A percentile compares a stretch with the other conserved stretches of the same genome.
These are phyloP conservation scores for Arrhamphus sclerolepis DNA, from an alignment of 2,797 vertebrate genomes.

Conservation along the genomic window DNA sequence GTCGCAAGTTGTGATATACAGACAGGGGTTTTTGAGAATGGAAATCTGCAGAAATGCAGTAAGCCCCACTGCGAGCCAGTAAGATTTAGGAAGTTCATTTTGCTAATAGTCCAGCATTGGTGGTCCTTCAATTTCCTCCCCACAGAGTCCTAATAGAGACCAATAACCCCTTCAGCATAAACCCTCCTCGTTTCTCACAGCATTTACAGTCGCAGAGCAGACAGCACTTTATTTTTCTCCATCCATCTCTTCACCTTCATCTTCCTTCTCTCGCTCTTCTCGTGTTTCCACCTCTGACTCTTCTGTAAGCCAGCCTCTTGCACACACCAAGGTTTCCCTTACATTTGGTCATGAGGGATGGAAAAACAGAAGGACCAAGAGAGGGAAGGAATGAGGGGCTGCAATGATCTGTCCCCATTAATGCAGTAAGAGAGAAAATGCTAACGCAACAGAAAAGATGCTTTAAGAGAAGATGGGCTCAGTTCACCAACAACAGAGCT, in stretches of 20 bases:
- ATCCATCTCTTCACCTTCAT: conserved; percentile 47
- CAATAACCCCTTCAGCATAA: conserved; percentile 50
- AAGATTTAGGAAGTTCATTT: conserved; percentile 30
- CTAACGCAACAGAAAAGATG: conserved; percentile 63
- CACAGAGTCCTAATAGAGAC: conserved; percentile 49
- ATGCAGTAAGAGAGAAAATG: conserved; percentile 76
- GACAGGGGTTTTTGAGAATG: too few species aligned
- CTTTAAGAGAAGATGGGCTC: conserved; percentile 48
- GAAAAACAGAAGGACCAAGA: conserved; percentile 59
- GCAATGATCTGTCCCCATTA: conserved; percentile 82
- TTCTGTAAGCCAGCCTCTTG: conserved; percentile 60
- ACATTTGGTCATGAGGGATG: conserved; percentile 69
- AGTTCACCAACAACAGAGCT: conserved; percentile 59
- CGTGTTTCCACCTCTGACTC: conserved; percentile 74
- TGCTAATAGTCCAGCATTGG: conserved; percentile 41
- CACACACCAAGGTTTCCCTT: conserved; percentile 75
- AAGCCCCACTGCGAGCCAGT: neutral
- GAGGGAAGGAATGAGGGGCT: conserved; percentile 61
- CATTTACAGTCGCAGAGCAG: conserved; percentile 66
- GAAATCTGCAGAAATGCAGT: too few species aligned
- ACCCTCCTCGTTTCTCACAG: conserved; percentile 43
- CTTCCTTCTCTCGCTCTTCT: conserved; percentile 54
- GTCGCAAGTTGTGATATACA: too few species aligned
- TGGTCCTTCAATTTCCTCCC: conserved; percentile 48
- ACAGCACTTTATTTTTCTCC: conserved; percentile 21